Base-by-base conservation (phyloP, 2,113 vertebrate genomes). In the Brienomyrus longianalis region DNA sequence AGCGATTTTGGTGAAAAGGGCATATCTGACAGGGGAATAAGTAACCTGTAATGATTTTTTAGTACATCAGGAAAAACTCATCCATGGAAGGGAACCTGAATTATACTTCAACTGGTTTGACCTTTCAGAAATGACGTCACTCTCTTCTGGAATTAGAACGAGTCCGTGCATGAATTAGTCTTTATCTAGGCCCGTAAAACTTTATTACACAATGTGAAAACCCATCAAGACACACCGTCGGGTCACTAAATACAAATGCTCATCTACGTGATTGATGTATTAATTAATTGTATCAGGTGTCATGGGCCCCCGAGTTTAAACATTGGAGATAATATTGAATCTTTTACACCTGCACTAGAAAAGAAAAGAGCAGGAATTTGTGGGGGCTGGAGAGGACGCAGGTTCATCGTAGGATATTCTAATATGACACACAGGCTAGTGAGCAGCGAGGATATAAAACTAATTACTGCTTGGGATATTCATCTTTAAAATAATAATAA, bases 181-280 rank as follows among this genome's bases (percentile, higher is more conserved):
- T 85, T 85, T 85, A 85, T 77, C 31, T 85, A 85, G 19, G 23
- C 83, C 83, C 50, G 19, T 85, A n/a, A 85, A 85, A 85, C 43
- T 85, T 77, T 77, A 39, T 77, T 85, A 48, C 23, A 85, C 83
- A 85, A 50, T 51, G 10, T n/a, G 83, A 48, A 77, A 77, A 77
- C 27, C 70, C 70, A 35, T 77, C 48, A 50, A 31, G 43, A 51
- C 19, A 27, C 8, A 66, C 9, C 10, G n/a, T 66, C 62, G 9
- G 39, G 6, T 83, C 45, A 85, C 19, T 84, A 43, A 47, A 84
- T 84, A 13, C 23, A 85, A 85, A 21, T 51, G n/a, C 19, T 11
- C 23, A 85, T 19, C 21, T 48, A 85, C 21, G 23, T n/a, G 83
- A 9, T 27, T 27, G 0, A 48, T 48, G 5, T 51, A n/a, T 85